Percentiles rank a stretch among this genome's conserved stretches.
Conservation (phyloP, 64 coral and sea anemone genomes). For the Montipora efflorescens region DNA sequence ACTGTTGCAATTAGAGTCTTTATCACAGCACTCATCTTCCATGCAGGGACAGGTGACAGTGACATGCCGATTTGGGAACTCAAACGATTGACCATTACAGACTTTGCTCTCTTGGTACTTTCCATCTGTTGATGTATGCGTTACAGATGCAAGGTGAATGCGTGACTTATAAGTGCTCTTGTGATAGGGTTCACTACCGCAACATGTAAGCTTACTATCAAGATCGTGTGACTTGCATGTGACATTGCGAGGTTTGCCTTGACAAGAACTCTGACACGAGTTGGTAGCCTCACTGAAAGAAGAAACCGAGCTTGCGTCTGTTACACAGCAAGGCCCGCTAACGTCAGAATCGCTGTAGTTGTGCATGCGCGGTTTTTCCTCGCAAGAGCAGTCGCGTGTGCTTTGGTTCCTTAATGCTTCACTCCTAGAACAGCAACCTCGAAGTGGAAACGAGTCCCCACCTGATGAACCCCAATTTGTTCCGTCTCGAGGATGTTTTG, state of each 20-base stretch:
- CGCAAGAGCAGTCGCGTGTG: not conserved
- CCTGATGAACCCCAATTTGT: not conserved
- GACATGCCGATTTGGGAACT: not conserved
- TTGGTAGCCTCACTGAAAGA: not conserved
- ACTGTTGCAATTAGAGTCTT: not conserved
- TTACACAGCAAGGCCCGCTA: not conserved
- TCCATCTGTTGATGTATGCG: not conserved
- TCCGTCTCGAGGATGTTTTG: not conserved
- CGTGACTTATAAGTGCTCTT: not conserved
- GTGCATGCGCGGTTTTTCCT: not conserved
- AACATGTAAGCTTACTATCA: not conserved
- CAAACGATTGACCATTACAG: not conserved
- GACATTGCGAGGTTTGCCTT: not conserved
- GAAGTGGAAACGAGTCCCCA: not conserved
- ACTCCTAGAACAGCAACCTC: not conserved
- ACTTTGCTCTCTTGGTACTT: not conserved
- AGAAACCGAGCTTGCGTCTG: constrained; percentile 11
- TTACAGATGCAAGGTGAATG: not conserved
- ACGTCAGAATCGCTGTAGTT: not conserved
- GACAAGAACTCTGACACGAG: not conserved
- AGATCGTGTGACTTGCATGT: not conserved
- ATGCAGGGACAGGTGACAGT: not conserved
- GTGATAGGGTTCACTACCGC: not conserved
- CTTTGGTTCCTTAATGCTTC: not conserved
- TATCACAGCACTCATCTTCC: constrained; percentile 11